phyloP scores from a whole-genome alignment of 1,140 invertebrate genomes.

The Eulimnadia texana region DNA sequence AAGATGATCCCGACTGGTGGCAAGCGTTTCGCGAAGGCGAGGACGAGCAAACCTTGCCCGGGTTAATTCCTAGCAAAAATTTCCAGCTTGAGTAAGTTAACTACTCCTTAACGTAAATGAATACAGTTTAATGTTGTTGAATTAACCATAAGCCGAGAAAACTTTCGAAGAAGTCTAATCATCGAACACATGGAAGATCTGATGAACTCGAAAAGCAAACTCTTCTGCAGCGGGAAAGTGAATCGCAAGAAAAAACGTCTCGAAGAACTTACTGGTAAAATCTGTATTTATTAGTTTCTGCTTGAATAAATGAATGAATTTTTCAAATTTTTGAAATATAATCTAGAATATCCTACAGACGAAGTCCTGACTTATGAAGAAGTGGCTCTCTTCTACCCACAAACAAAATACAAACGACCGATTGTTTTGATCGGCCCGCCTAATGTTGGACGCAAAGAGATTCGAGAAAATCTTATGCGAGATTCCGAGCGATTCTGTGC shows the following conservation, averaged over 20 bases:
- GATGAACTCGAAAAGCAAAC: neutral
- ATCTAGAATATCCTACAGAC: too few relatives aligned
- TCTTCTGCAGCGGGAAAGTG: neutral
- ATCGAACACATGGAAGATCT: neutral
- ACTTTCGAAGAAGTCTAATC: neutral
- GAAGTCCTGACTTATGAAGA: conserved; percentile 33
- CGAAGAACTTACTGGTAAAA: too few relatives aligned
- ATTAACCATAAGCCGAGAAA: neutral
- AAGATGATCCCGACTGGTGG: conserved; percentile 45
- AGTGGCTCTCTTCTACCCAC: conserved; percentile 35
- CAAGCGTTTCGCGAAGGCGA: conserved; percentile 31
- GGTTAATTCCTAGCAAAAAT: conserved; percentile 31
- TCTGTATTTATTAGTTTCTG: too few relatives aligned
- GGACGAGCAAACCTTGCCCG: conserved; percentile 23
- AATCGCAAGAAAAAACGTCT: neutral
- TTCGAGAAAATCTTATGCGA: conserved; percentile 35
- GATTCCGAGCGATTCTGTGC: conserved; percentile 37
- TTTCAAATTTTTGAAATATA: too few relatives aligned
- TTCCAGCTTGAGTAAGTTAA: conserved; percentile 7
- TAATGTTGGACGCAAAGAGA: conserved; percentile 37
- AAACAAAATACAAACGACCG: conserved; percentile 35
- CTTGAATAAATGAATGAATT: too few relatives aligned
- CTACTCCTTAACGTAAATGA: too few relatives aligned
- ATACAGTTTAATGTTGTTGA: too few relatives aligned
- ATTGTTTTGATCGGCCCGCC: conserved; percentile 40